Evolutionary conservation across 2,888 invertebrate species (phyloP).

Genomic region (Plebejus anna): DNA sequence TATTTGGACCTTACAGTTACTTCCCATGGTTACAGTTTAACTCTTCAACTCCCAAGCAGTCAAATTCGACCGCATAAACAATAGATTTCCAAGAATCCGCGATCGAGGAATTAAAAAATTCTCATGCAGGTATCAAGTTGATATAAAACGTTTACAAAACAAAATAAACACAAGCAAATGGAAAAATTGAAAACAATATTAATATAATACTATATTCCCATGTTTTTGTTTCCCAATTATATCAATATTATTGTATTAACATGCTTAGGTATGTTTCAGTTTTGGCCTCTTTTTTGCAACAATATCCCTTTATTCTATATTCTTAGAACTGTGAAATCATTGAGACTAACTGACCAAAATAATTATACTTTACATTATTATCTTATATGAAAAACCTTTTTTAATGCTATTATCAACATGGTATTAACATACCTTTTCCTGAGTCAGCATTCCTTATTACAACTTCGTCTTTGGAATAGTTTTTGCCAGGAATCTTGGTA

Average conservation of each 20-base stretch:
- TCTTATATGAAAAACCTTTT: neutral
- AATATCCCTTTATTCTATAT: neutral
- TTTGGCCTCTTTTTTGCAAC: neutral
- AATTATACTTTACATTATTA: neutral
- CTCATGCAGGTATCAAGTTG: neutral
- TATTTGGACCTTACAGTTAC: neutral
- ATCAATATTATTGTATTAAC: neutral
- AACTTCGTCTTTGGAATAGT: conserved; percentile 96
- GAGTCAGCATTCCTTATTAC: conserved; percentile 97
- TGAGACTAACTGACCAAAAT: neutral
- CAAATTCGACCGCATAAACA: too few species aligned
- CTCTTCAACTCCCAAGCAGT: too few species aligned
- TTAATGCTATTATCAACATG: neutral
- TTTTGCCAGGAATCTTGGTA: conserved; percentile 94
- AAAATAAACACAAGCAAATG: neutral
- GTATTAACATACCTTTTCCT: conserved; percentile 88
- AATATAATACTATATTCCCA: neutral
- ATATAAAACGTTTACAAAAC: neutral
- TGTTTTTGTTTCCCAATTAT: conserved; percentile 4
- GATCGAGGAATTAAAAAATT: neutral
- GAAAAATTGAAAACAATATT: neutral
- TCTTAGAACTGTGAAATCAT: neutral
- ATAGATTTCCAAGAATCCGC: too few species aligned
- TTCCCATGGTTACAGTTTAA: too few species aligned
- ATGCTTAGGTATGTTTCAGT: neutral